Percentiles rank a stretch among this genome's conserved stretches.
These are phyloP conservation scores for Melitaea athalia DNA, from an alignment of 2,888 invertebrate genomes.

Conservation along the genomic window DNA sequence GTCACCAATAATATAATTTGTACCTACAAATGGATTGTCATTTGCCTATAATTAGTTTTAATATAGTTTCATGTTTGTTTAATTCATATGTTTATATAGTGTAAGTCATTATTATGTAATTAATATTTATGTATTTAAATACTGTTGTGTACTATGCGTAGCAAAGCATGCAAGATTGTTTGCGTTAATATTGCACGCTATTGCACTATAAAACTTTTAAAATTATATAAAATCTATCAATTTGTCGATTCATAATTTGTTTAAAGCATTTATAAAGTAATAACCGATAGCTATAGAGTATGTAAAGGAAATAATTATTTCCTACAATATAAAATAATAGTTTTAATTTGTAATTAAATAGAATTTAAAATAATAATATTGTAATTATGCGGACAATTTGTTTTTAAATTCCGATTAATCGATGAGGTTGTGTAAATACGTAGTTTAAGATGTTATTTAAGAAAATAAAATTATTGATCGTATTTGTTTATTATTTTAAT, in stretches of 20 bases:
- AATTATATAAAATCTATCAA: slow-evolving; percentile 7
- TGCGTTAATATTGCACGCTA: background rate
- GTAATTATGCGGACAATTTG: slow-evolving; percentile 30
- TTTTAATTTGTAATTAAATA: slow-evolving; percentile 37
- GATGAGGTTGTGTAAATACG: slow-evolving; percentile 68
- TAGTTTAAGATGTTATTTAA: slow-evolving; percentile 63
- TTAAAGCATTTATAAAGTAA: slow-evolving; percentile 47
- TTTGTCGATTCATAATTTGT: slow-evolving; percentile 16
- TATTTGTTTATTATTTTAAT: slow-evolving; percentile 51
- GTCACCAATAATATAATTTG: background rate
- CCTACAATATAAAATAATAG: slow-evolving; percentile 54
- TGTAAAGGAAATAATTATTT: slow-evolving; percentile 51
- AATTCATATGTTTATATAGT: too few species aligned
- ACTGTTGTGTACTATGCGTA: background rate
- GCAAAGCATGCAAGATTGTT: background rate
- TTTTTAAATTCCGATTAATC: slow-evolving; percentile 42
- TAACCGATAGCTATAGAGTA: slow-evolving; percentile 30
- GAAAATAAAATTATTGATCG: slow-evolving; percentile 67
- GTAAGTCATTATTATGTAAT: too few species aligned
- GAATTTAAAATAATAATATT: slow-evolving; percentile 21
- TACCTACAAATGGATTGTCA: background rate
- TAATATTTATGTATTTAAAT: too few species aligned
- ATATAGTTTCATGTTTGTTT: too few species aligned
- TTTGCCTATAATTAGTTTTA: too few species aligned
- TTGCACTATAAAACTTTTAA: background rate